Evolutionary conservation across 1,140 invertebrate species (phyloP), one percentile per base, ranked within the genome.

Genomic region (Brachionus paranguensis): DNA sequence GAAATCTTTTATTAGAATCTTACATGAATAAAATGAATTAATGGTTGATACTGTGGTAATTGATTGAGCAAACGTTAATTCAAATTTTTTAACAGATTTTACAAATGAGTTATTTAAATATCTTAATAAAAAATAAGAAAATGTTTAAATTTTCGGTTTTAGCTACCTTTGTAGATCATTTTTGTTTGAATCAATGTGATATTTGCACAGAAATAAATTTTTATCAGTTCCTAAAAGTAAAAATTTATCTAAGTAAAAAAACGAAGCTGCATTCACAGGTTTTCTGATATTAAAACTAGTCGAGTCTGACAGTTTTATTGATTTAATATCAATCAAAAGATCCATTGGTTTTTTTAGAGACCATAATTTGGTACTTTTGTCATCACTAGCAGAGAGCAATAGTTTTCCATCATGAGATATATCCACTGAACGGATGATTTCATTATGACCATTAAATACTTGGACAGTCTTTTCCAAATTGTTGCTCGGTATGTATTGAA

Each of bases 161-260:
- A 45, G n/a, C 83, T 87, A 89, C 86, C 88, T 87, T 86, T 88
- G 88, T 14, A 90, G 86, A 68, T 89, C 88, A 60, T 87, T 85
- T 85, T 88, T 88, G 17, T 85, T 84, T 10, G 85, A 81, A 83
- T 89, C 87, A 41, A 90, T 74, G 60, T 86, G 83, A 81, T 89
- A 90, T 85, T 89, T 89, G 85, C 89, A 90, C 84, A 90, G 74
- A 79, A 85, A 87, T 33, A 90, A 70, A 27, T 72, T 83, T 81
- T 87, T 87, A 41, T 88, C 88, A 65, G 85, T 86, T 33, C 88
- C 86, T 37, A 89, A 12, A 6, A 90, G 65, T 11, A 90, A 86
- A 85, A 90, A 90, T 72, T 88, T 88, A 84, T 90, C 90, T 86
- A 90, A 86, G 84, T 89, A 90, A 84, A 88, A 90, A 86, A 90